Base-by-base conservation (phyloP, 2,888 invertebrate genomes). In the Orthosia incerta region DNA sequence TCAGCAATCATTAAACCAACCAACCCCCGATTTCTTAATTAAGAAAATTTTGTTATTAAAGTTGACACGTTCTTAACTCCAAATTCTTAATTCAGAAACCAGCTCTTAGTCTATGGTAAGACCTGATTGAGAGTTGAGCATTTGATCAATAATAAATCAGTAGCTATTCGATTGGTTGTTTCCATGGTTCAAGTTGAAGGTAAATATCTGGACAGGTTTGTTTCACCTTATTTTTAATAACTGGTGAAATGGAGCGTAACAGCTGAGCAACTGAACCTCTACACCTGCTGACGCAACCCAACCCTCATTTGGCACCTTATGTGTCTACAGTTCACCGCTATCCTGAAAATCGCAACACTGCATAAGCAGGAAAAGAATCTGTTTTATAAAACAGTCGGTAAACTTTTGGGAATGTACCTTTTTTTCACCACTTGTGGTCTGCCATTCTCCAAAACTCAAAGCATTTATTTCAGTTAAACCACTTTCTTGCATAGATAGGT, bases 161-260 rank as follows among this genome's bases (percentile, higher is more conserved):
- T 18, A 20, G 31, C 60, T n/a, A 13, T 11, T n/a, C 26, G 4
- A 31, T 31, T n/a, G 31, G 26, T 20, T 16, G n/a, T n/a, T 51
- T 12, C n/a, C 20, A 31, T 20, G 51, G n/a, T 31, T 20, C 16
- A 20, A 39, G 20, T 3, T 12, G 31, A 31, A 7, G 31, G 31
- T 31, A 31, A 3, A 7, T 31, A 7, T 31, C 20, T 51, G 39
- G 62, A 23, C 18, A 23, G 20, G 11, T 62, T 39, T 18, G 23
- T 15, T 68, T 39, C 50, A 62, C 62, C 18, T 11, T 51, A 39
- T 39, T 9, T 39, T 39, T 39, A 39, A 31, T 51, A 68, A 23
- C 62, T 50, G 23, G 62, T 51, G 51, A 68, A 62, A 23, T 62
- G 23, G n/a, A 51, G 62, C 50, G 68, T 23, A 68, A 62, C 15